Conservation (phyloP, 2,888 invertebrate species). For the Physocephala rufipes region DNA sequence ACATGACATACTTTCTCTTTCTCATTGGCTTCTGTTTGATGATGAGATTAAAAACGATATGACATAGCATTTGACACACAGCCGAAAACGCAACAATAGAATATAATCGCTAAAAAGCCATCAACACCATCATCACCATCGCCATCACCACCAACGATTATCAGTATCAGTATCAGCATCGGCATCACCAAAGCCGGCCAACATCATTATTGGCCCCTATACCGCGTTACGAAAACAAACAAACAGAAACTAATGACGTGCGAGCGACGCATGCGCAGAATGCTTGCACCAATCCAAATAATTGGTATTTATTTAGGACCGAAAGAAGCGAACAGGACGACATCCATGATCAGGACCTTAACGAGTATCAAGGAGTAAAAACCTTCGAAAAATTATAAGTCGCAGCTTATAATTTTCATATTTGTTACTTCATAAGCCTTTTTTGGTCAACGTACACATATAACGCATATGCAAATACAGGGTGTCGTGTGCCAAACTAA, state of each 20-base stretch:
- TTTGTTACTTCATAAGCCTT: too few species aligned
- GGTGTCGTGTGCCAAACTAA: conserved; percentile 18
- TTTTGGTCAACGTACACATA: too few species aligned
- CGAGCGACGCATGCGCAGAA: conserved; percentile 31
- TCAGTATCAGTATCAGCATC: neutral
- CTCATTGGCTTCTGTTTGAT: conserved; percentile 17
- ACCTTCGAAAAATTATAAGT: neutral
- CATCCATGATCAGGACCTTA: neutral
- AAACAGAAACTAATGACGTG: conserved; percentile 31
- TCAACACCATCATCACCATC: conserved; percentile 30
- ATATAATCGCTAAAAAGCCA: conserved; percentile 44
- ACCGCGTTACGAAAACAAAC: conserved; percentile 29
- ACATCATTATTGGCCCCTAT: conserved; percentile 28
- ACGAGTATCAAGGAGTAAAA: neutral
- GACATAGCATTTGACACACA: neutral
- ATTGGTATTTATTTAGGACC: conserved; percentile 34
- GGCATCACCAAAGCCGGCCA: too few species aligned
- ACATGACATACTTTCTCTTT: conserved; percentile 13
- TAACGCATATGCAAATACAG: conserved; percentile 23
- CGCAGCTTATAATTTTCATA: conserved; percentile 17
- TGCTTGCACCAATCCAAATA: conserved; percentile 5
- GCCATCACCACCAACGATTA: neutral
- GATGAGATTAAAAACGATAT: conserved; percentile 25
- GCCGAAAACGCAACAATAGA: conserved; percentile 37
- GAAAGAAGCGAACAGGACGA: neutral